Evolutionary conservation across 2,888 invertebrate genomes (phyloP), one percentile per base, ranked within the genome.

Genomic region (Parnassius glacialis): DNA sequence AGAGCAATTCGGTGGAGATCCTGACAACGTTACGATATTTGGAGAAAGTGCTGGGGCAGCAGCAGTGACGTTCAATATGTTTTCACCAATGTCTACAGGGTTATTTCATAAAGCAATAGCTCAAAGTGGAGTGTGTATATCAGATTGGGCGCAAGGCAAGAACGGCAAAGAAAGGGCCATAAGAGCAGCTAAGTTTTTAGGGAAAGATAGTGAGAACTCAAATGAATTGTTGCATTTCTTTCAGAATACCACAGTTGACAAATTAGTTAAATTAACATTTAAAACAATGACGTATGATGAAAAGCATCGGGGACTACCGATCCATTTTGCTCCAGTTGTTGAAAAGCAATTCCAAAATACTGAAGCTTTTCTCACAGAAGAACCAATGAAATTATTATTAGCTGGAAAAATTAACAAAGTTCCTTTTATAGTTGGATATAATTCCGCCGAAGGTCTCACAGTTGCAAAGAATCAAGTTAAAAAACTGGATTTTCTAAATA

Each of bases 31-130:
- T 1, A 85, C 85, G 0, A 67, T 87, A 41, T 81, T 81, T 63
- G 87, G 86, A 5, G 79, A 82, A 59, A 83, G 84, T 62, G 79
- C 85, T 3, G 87, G 87, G 2, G 80, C 78, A 0, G 75, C 80
- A 0, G 77, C 79, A 2, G 83, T 81, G 0, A 83, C 83, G 0
- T 76, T 77, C 56, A 82, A 85, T 52, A 72, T 86, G 74, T 56
- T 85, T 11, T 84, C 85, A 7, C 80, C 83, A 0, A 76, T 81
- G 74, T 81, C 85, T 0, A 69, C 68, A 70, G 83, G 81, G 20
- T 61, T 86, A 43, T 84, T 84, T 59, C 74, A 82, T 57, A 76
- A 76, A 72, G 81, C 75, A 0, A 84, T 85, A 54, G 70, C 77
- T 1, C 81, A 84, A 58, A 83, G 84, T 69, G 84, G 82, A 0